Conservation (phyloP, 2,797 vertebrate genomes). For the Arctocebus calabarensis region DNA sequence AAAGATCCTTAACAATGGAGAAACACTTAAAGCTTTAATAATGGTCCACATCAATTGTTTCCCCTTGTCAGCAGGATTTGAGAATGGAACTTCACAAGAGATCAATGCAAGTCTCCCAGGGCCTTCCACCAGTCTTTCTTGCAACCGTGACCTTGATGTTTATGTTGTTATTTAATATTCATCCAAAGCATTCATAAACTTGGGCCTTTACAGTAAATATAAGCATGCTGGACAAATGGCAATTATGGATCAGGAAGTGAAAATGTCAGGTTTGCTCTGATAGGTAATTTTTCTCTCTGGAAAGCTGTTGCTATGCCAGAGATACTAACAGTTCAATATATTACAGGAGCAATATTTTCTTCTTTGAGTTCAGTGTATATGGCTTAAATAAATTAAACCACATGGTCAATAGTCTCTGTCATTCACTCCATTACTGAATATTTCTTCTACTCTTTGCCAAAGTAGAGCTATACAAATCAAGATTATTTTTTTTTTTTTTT, state of each 20-base stretch:
- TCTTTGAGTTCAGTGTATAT: slow-evolving; percentile 57
- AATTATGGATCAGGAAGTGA: slow-evolving; percentile 63
- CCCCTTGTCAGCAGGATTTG: slow-evolving; percentile 77
- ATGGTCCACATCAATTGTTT: slow-evolving; percentile 77
- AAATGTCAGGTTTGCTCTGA: slow-evolving; percentile 63
- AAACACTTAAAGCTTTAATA: slow-evolving; percentile 81
- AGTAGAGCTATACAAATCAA: slow-evolving; percentile 48
- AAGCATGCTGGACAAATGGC: slow-evolving; percentile 61
- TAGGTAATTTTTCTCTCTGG: slow-evolving; percentile 69
- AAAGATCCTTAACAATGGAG: slow-evolving; percentile 83
- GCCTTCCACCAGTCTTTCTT: background rate
- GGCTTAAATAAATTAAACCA: slow-evolving; percentile 77
- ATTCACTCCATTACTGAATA: slow-evolving; percentile 63
- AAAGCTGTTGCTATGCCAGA: slow-evolving; percentile 47
- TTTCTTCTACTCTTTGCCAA: slow-evolving; percentile 64
- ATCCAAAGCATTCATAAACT: slow-evolving; percentile 18
- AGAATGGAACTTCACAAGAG: slow-evolving; percentile 64
- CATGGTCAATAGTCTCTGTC: slow-evolving; percentile 68
- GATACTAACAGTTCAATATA: slow-evolving; percentile 69
- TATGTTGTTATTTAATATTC: slow-evolving; percentile 79
- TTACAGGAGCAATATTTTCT: slow-evolving; percentile 68
- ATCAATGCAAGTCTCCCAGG: slow-evolving; percentile 69
- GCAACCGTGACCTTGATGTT: slow-evolving; percentile 66
- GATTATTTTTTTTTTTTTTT: slow-evolving; percentile 15
- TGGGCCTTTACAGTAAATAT: slow-evolving; percentile 68